A percentile compares a stretch with the other conserved stretches of the same genome.
These are phyloP conservation scores for Leptoteleia sp. DNA, from an alignment of 1,140 invertebrate genomes.

Conservation along the genomic window DNA sequence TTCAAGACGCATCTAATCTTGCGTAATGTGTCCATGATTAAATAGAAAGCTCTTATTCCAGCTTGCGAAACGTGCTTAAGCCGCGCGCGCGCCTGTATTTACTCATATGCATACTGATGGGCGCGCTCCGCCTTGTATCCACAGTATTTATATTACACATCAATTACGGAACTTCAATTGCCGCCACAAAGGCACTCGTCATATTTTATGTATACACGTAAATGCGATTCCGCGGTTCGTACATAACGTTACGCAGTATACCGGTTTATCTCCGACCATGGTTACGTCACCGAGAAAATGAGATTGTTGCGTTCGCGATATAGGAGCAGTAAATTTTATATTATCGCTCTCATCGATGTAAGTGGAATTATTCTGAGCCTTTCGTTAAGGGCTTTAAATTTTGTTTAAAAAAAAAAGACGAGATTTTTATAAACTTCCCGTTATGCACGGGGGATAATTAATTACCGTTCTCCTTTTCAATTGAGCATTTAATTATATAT, in stretches of 20 bases:
- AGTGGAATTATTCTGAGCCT: too few relatives aligned
- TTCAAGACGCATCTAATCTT: slow-evolving; percentile 75
- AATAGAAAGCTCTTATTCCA: slow-evolving; percentile 65
- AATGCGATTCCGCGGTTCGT: slow-evolving; percentile 15
- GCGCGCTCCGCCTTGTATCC: slow-evolving; percentile 7
- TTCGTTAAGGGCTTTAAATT: too few relatives aligned
- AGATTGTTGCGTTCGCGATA: background rate
- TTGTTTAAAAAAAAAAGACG: too few relatives aligned
- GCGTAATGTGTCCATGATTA: slow-evolving; percentile 76
- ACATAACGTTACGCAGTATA: slow-evolving; percentile 2
- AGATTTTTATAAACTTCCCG: too few relatives aligned
- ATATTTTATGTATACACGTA: slow-evolving; percentile 34
- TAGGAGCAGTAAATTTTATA: background rate
- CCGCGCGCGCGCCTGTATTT: slow-evolving; percentile 22
- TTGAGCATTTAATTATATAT: too few relatives aligned
- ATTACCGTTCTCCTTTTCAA: too few relatives aligned
- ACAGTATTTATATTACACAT: slow-evolving; percentile 55
- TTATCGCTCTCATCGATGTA: too few relatives aligned
- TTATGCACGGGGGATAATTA: too few relatives aligned
- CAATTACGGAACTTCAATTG: slow-evolving; percentile 43
- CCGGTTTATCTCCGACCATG: slow-evolving; percentile 1
- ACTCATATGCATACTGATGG: slow-evolving; percentile 50
- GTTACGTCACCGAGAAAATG: background rate
- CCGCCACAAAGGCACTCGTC: slow-evolving; percentile 25
- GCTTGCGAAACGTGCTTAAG: slow-evolving; percentile 48